Base-by-base conservation (phyloP, 2,113 vertebrate genomes). In the Myodes glareolus region DNA sequence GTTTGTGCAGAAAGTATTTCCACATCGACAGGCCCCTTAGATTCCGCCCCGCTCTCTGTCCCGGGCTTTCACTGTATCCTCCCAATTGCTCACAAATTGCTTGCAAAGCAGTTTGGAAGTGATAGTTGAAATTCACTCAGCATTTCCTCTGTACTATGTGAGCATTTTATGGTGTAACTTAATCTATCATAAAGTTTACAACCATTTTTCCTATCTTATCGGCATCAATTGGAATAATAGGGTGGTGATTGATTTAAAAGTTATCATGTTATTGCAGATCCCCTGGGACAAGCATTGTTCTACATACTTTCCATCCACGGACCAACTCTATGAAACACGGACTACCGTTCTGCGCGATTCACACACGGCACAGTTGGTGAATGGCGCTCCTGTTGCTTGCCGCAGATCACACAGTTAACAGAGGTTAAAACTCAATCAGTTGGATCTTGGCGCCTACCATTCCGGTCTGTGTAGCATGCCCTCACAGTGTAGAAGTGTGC, bases 191-290 rank as follows among this genome's bases (percentile, higher is more conserved):
- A 78, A 91, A 91, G 4, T 76, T 82, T 13, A 91, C 25, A 68
- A 11, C 0, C 23, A 75, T 63, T 84, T 88, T 77, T 92, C 14
- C 19, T 63, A 58, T 93, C 84, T 95, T 96, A 96, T 88, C 80
- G 55, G 68, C 7, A 88, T 31, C 61, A 84, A 88, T 52, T 77
- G 72, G 47, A 95, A 92, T 90, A 91, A 95, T 70, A 90, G 7
- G 81, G 92, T 50, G 76, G 3, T 21, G 6, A 78, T n/a, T 67
- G 68, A 67, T 61, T 89, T 36, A 76, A 45, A 68, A 88, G 29
- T 21, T 72, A 61, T 9, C 36, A 29, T 11, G 39, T 72, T 68
- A 68, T 42, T 87, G 25, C 78, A 67, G 58, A 36, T 29, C 76
- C 58, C 63, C 36, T 61, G 42, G 25, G 55, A 36, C 14, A 47